Base-by-base conservation (phyloP, 1,140 invertebrate genomes). In the Neotoxoptera formosana region DNA sequence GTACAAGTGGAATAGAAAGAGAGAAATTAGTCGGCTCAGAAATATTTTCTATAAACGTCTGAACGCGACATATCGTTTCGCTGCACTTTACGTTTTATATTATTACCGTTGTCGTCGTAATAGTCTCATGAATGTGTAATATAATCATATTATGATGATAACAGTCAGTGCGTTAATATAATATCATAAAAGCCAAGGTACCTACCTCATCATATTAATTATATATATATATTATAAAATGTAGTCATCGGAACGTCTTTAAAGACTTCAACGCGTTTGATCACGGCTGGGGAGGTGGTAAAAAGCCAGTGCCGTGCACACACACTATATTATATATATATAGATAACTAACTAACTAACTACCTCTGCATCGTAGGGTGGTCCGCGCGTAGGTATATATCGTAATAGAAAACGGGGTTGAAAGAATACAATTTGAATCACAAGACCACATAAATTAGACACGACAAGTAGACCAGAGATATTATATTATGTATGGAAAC, bases 361-460 rank as follows among this genome's bases (percentile, higher is more conserved):
- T 83, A 36, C 81, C 23, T 1, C 4, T 25, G 21, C 51, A 4
- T 51, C 34, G 34, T 23, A 36, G 51, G 88, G 88, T 36, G 53
- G 21, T 51, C 25, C 30, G 60, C 14, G 30, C n/a, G 14, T 14
- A 76, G 60, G 60, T 17, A 76, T 34, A 76, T 34, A 6, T 7
- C 20, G 14, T 67, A 87, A 90, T 41, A 90, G 41, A 60, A 90
- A 90, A 90, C 25, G 23, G 53, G 20, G 36, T 53, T 25, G 30
- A 60, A 23, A 53, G 9, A 53, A 56, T 36, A 41, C 30, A 90
- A 60, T 90, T 90, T 60, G 53, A 90, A 90, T 90, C 88, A 90
- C 88, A 30, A 90, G 51, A 56, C 51, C 88, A 41, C 23, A 90
- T 56, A 90, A 90, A 56, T 90, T 90, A 90, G 17, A 14, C 17